Evolutionary conservation across 2,797 vertebrate species (phyloP).

Genomic region (Graptemys geographica): DNA sequence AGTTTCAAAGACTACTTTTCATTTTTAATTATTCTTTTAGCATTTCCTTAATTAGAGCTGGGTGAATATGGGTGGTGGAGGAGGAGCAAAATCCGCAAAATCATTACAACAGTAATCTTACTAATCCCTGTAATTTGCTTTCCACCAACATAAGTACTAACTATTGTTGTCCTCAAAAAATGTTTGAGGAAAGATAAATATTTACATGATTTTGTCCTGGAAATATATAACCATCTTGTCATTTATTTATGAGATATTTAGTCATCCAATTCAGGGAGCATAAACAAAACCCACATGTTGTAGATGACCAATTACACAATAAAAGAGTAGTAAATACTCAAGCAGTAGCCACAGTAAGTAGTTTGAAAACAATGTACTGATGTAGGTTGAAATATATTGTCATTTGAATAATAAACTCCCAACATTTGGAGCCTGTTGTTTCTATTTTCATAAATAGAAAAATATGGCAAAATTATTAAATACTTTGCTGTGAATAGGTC

Average conservation of each 20-base stretch:
- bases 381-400: background rate
- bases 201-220: background rate
- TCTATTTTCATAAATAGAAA: background rate
- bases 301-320: background rate
- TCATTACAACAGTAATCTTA: background rate
- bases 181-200: background rate
- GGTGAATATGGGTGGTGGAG: background rate
- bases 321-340: background rate
- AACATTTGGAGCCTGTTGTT: background rate
- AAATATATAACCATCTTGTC: background rate
- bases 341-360: background rate
- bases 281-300: background rate
- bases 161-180: background rate
- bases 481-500: background rate
- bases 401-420: background rate
- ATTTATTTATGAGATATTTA: background rate
- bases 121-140: conserved; percentile 14
- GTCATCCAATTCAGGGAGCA: background rate
- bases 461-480: background rate
- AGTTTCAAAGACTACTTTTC: background rate
- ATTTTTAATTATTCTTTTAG: conserved; percentile 13
- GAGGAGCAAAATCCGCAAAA: background rate
- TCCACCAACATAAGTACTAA: background rate
- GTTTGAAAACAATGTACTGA: background rate
- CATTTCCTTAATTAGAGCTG: background rate